phyloP scores from a whole-genome alignment of 53 echinoderm and acorn worm species.

The Crossaster papposus region DNA sequence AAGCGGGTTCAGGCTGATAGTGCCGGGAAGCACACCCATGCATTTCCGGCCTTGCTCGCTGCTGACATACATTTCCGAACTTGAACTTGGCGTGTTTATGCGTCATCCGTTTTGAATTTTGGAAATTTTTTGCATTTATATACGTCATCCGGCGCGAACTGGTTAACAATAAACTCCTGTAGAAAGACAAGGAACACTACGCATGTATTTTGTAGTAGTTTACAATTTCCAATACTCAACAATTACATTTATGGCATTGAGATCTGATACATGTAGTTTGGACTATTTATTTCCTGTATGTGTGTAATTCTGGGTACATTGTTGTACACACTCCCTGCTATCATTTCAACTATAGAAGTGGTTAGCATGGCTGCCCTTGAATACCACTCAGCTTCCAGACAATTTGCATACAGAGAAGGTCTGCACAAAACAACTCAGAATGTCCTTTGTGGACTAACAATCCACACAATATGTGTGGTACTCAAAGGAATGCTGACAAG shows the following conservation, averaged over 20 bases:
- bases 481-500: constrained; percentile 1
- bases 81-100: too few relatives aligned
- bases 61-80: too few relatives aligned
- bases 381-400: constrained; percentile 27
- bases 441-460: constrained; percentile 10
- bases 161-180: neutral
- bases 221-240: neutral
- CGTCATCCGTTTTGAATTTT: too few relatives aligned
- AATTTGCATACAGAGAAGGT: constrained; percentile 55
- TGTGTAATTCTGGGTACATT: neutral
- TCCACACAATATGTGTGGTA: neutral
- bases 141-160: too few relatives aligned
- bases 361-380: constrained; percentile 16
- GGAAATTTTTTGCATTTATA: too few relatives aligned
- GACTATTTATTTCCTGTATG: neutral
- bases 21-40: too few relatives aligned
- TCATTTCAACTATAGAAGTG: neutral
- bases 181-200: neutral
- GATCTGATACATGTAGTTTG: neutral
- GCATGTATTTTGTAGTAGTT: neutral
- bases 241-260: neutral
- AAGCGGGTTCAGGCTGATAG: too few relatives aligned
- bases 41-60: too few relatives aligned
- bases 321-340: neutral
- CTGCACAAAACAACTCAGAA: constrained; percentile 2